These are phyloP conservation scores for Corvus moneduloides DNA, from an alignment of 2,113 vertebrate genomes.

Conservation along the genomic window DNA sequence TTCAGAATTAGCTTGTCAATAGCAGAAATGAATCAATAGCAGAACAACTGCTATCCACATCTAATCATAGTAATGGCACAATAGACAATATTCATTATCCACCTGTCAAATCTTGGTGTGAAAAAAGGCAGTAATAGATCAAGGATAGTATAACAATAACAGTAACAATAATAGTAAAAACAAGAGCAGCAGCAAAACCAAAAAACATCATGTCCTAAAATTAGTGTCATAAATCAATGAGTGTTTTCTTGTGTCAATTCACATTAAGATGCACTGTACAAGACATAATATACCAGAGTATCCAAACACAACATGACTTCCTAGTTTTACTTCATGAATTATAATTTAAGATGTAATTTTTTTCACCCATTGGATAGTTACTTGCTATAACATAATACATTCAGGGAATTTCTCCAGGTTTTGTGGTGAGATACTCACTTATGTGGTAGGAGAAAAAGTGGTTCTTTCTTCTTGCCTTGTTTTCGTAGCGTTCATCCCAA, in stretches of 20 bases:
- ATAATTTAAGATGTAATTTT: conserved; percentile 32
- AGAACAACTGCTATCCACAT: conserved; percentile 54
- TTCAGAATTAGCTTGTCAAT: conserved; percentile 68
- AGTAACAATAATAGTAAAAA: background rate
- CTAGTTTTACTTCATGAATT: conserved; percentile 54
- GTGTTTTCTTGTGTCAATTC: conserved; percentile 71
- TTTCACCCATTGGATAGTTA: background rate
- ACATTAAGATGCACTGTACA: conserved; percentile 61
- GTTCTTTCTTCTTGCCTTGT: background rate
- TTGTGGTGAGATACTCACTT: background rate
- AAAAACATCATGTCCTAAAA: conserved; percentile 54
- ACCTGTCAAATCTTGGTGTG: conserved; percentile 65
- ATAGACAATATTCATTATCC: conserved; percentile 73
- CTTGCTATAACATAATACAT: background rate
- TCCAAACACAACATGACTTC: conserved; percentile 59
- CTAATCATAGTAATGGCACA: conserved; percentile 66
- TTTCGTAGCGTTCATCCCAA: background rate
- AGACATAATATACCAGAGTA: conserved; percentile 45
- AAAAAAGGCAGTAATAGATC: conserved; percentile 67
- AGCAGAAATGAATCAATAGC: conserved; percentile 63
- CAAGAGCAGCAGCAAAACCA: background rate
- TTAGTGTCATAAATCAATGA: conserved; percentile 72
- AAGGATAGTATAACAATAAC: conserved; percentile 37
- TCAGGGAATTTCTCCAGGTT: background rate
- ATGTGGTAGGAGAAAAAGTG: background rate